Evolutionary conservation across 1,140 invertebrate species (phyloP), one percentile per base, ranked within the genome.

Genomic region (Tachypleus tridentatus): DNA sequence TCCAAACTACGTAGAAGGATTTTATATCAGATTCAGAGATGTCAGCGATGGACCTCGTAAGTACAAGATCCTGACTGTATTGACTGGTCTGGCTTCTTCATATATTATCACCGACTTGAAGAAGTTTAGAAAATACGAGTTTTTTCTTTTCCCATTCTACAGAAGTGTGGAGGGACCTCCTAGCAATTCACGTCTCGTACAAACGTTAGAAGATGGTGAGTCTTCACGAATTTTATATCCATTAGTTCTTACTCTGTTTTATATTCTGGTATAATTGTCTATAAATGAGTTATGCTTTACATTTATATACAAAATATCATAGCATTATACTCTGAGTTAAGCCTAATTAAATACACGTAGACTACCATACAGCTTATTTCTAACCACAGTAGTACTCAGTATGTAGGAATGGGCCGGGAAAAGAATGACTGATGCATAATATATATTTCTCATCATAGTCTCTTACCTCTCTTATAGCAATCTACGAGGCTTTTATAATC

Each of bases 1-100:
- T 57, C 68, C 73, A 53, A 70, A 77, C 5, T 72, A 75, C 58
- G 76, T 94, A 0, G 89, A 97, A 80, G 93, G 94, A 9, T 86
- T 94, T 11, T 94, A 96, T 74, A 87, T 97, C 60, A 85, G 92
- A 67, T 98, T 93, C 75, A 84, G 91, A 65, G 86, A 90, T 72
- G 79, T 88, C 60, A 67, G 66, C n/a, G 67, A 67, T 50, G 72
- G 76, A 5, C 58, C 62, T 51, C 76, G 78, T 54, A 81, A 80
- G 53, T 89, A 87, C 71, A 84, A 83, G 73, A 87, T 74, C 62
- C 73, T 80, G 5, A 80, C 79, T 56, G 74, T 78, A 10, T 71
- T 73, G 53, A 74, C 74, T 57, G 71, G 68, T 74, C 72, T 73
- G 9, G 71, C 76, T 5, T 76, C 75, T 53, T 29, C 29, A 29